Evolutionary conservation across 2,113 vertebrate species (phyloP).

Genomic region (Glaucidium brasilianum): DNA sequence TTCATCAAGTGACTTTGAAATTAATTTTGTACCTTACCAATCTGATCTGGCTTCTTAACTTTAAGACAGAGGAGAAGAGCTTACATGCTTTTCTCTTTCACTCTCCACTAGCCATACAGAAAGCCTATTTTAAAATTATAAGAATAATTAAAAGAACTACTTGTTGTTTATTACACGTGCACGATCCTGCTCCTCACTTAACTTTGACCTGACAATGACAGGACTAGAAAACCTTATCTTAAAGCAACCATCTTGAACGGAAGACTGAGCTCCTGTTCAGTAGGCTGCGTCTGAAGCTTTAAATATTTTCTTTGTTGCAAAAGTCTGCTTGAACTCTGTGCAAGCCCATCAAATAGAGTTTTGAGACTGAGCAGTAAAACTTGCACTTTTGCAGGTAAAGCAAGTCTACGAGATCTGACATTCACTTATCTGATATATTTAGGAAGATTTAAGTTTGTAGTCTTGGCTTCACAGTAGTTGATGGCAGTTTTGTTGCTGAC

Average conservation of each 20-base stretch:
- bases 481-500: not conserved
- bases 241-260: not conserved
- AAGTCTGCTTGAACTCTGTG: not conserved
- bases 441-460: not conserved
- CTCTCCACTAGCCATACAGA: not conserved
- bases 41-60: not conserved
- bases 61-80: not conserved
- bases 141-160: not conserved
- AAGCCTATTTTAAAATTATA: not conserved
- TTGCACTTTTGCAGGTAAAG: not conserved
- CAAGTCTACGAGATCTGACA: not conserved
- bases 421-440: not conserved
- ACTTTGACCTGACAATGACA: not conserved
- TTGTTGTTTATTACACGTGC: not conserved
- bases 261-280: not conserved
- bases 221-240: not conserved
- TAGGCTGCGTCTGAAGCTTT: not conserved
- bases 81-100: not conserved
- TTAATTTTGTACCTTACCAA: not conserved
- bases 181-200: not conserved
- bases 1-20: not conserved
- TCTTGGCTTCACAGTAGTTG: not conserved
- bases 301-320: not conserved
- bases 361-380: not conserved
- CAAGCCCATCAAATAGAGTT: not conserved